Evolutionary conservation across 2,797 vertebrate species (phyloP).

Genomic region (Pangasius macronema): DNA sequence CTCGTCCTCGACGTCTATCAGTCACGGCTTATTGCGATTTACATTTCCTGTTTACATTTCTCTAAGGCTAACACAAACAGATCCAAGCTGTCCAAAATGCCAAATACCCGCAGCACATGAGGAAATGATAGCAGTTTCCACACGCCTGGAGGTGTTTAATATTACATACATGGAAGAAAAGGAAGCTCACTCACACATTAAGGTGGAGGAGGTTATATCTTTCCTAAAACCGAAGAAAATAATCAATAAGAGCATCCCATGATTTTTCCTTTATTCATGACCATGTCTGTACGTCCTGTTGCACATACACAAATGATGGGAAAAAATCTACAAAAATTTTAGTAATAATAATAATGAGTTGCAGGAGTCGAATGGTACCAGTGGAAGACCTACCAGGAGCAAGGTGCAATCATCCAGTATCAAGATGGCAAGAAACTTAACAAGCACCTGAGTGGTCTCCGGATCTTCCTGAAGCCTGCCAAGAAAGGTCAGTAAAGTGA

Average conservation of each 20-base stretch:
- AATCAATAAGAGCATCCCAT: background rate
- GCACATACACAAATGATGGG: background rate
- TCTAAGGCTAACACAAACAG: background rate
- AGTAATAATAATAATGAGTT: background rate
- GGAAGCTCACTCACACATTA: background rate
- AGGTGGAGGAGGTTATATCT: background rate
- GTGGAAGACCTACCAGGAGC: background rate
- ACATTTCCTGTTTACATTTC: background rate
- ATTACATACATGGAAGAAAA: background rate
- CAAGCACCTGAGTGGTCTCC: background rate
- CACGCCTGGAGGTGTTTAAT: slow-evolving; percentile 1
- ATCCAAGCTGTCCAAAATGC: background rate
- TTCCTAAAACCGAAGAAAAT: background rate
- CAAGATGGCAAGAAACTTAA: background rate
- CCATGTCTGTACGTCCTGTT: background rate
- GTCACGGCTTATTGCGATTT: background rate
- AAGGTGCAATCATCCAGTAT: background rate
- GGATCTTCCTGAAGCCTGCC: background rate
- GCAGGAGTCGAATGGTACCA: background rate
- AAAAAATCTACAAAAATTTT: background rate
- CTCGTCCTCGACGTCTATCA: background rate
- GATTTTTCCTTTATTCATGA: background rate
- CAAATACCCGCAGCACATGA: background rate
- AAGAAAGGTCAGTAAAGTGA: background rate
- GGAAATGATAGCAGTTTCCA: background rate